Evolutionary conservation across 2,888 invertebrate species (phyloP).

Genomic region (Cistogaster globosa): DNA sequence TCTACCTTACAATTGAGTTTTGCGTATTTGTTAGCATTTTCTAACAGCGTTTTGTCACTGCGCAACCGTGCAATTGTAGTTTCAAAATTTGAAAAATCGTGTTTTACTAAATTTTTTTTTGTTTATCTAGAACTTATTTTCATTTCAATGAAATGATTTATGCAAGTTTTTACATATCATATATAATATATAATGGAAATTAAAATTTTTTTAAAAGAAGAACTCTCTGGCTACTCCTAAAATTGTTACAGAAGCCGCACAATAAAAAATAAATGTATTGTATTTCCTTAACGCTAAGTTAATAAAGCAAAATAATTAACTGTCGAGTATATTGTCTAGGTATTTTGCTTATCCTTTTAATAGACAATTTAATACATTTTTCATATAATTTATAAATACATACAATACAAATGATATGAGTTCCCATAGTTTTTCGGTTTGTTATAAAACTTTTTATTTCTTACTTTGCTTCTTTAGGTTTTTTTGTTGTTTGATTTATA

Average conservation of each 20-base stretch:
- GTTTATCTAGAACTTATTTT: no score
- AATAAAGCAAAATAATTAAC: conserved; percentile 11
- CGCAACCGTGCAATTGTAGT: no score
- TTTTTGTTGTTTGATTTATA: not conserved
- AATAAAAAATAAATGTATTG: conserved; percentile 29
- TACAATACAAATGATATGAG: conserved; percentile 11
- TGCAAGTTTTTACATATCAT: no score
- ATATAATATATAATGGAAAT: no score
- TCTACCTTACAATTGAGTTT: no score
- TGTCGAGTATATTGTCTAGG: not conserved
- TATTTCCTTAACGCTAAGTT: conserved; percentile 30
- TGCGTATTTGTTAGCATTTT: no score
- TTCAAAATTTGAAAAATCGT: no score
- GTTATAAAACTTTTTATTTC: no score
- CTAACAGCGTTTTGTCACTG: no score
- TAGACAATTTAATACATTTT: conserved; percentile 54
- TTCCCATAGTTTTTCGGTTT: not conserved
- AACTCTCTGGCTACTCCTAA: conserved; percentile 29
- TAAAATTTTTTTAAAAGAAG: not conserved
- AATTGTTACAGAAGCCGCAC: not conserved
- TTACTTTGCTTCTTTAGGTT: not conserved
- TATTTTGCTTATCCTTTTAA: conserved; percentile 22
- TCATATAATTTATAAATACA: conserved; percentile 15
- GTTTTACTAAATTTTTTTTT: no score
- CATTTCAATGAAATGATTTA: no score